Conservation (phyloP, 2,113 vertebrate genomes). For the Plecturocebus donacophilus region DNA sequence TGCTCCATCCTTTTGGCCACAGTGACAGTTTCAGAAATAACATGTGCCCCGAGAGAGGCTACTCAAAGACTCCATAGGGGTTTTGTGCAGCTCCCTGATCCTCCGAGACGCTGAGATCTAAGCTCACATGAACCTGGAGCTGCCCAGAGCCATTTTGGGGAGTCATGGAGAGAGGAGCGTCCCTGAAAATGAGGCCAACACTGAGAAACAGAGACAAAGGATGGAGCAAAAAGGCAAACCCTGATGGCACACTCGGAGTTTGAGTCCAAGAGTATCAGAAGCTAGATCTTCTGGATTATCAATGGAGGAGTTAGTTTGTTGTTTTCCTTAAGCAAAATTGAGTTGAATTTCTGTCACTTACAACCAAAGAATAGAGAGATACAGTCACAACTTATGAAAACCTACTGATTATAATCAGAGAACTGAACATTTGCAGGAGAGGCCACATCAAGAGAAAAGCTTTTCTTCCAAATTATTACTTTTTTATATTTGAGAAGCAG, state of each 20-base stretch:
- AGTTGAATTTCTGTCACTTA: slow-evolving; percentile 11
- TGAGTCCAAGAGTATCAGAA: background rate
- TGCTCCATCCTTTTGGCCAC: background rate
- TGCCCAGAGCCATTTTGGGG: background rate
- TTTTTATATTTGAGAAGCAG: background rate
- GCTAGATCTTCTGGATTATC: background rate
- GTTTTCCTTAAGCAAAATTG: background rate
- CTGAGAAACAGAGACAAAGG: background rate
- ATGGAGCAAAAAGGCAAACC: background rate
- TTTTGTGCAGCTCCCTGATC: background rate
- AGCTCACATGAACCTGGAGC: background rate
- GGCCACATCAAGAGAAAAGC: background rate
- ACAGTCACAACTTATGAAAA: background rate
- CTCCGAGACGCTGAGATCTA: background rate
- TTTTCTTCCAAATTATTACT: background rate
- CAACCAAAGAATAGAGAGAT: background rate
- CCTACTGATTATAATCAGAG: background rate
- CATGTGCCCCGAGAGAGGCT: background rate
- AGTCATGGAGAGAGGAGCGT: background rate
- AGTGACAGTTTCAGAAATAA: background rate
- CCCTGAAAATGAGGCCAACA: background rate
- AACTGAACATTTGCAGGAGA: background rate
- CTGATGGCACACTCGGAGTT: background rate
- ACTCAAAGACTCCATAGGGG: background rate
- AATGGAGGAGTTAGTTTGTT: background rate